Evolutionary conservation across 2,113 vertebrate species (phyloP), one percentile per base, ranked within the genome.

Genomic region (Oryzias javanicus): DNA sequence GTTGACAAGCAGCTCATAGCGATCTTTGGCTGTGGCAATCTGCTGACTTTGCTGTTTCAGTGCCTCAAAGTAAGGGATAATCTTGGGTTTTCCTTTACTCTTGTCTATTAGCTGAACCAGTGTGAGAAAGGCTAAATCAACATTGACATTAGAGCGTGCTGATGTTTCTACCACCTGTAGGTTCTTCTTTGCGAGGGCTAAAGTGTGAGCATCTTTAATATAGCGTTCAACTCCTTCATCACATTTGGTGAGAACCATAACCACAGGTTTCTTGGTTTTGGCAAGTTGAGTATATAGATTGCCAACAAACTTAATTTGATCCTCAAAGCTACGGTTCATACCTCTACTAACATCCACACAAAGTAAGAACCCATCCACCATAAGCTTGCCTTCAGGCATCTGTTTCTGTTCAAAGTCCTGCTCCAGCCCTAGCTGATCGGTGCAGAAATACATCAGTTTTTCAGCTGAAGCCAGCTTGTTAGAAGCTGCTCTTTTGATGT

Each of bases 381-480:
- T 88, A 17, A 99, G 88, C 80, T 99, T 99, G 29, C 97, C 97
- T 29, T 99, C 97, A 0, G 97, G 96, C 97, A 99, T 99, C 82
- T 99, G 97, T 67, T 99, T 99, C 83, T 99, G 97, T 75, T 99
- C 96, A 83, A 99, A 99, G 92, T 99, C 97, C 89, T 99, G 97
- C 68, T 99, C 97, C 82, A 99, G 78, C 0, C 97, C 97, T 20
- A 99, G 86, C 88, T 99, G 97, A 84, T 99, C 97, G 40, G 97
- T 99, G 89, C 97, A 99, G 87, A 99, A 98, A 80, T 99, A 99
- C 97, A 99, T 99, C 52, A 99, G 93, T 73, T 99, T 99, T 78
- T 99, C 97, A 1, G 97, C 97, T 0, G 97, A 98, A 0, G 96
- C 95, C 49, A 99, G 80, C 72, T 99, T 99, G 80, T 91, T 94